Conservation (phyloP, 2,797 vertebrate species). For the Chrysocyon brachyurus region DNA sequence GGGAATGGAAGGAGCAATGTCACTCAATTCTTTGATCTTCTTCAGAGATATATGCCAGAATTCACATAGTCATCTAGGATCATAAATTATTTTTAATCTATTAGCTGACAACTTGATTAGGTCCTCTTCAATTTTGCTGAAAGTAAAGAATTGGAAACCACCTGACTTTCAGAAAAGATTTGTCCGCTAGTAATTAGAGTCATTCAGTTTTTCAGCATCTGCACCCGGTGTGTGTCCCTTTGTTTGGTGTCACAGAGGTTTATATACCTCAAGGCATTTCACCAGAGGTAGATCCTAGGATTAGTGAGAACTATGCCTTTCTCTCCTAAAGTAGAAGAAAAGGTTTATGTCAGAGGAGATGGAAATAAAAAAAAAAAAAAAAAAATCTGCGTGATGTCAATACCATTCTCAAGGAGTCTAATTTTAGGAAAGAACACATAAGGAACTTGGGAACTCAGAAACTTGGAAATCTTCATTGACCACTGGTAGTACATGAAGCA, state of each 20-base stretch:
- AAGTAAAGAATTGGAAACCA: slow-evolving; percentile 55
- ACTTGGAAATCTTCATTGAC: neutral
- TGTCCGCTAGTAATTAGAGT: neutral
- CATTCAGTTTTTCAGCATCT: neutral
- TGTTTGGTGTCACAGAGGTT: neutral
- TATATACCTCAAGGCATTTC: neutral
- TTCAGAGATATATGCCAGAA: neutral
- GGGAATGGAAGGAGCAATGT: neutral
- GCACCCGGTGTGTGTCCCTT: neutral
- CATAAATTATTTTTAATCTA: slow-evolving; percentile 50
- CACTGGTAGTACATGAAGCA: neutral
- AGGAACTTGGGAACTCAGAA: neutral
- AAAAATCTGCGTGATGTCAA: neutral
- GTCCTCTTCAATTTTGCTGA: slow-evolving; percentile 22
- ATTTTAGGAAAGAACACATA: neutral
- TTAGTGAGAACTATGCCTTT: neutral
- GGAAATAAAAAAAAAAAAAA: neutral
- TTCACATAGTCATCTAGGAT: neutral
- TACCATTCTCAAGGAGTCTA: neutral
- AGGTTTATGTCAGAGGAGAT: neutral
- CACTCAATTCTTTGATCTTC: slow-evolving; percentile 34
- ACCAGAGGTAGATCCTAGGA: neutral
- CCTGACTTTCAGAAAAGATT: slow-evolving; percentile 19
- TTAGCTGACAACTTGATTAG: slow-evolving; percentile 50
- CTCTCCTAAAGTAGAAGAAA: neutral